phyloP scores from a whole-genome alignment of 2,888 invertebrate genomes.

The Alentia gelatinosa region DNA sequence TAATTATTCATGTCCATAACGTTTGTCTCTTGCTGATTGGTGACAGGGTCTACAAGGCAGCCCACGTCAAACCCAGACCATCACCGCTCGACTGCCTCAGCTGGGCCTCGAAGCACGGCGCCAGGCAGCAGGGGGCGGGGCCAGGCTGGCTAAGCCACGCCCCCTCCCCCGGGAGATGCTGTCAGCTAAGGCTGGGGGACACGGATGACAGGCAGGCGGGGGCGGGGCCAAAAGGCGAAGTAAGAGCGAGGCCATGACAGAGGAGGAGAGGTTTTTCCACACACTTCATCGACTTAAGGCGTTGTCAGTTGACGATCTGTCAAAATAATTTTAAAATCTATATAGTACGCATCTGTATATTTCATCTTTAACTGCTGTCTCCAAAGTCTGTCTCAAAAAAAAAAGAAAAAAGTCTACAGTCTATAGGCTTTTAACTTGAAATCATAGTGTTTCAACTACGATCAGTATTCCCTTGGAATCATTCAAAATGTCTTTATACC shows the following conservation, averaged over 20 bases:
- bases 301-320: not conserved
- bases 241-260: not conserved
- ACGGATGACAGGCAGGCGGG: slow-evolving; percentile 29
- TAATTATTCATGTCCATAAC: not conserved
- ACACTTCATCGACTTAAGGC: not conserved
- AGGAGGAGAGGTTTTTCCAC: not conserved
- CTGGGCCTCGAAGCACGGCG: slow-evolving; percentile 20
- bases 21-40: not conserved
- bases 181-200: slow-evolving; percentile 44
- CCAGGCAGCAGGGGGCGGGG: not conserved
- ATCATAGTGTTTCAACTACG: not conserved
- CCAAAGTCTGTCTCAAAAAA: not conserved
- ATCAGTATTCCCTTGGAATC: not conserved
- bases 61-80: not conserved
- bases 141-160: slow-evolving; percentile 34
- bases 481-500: not conserved
- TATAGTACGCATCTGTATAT: not conserved
- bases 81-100: slow-evolving; percentile 41
- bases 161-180: slow-evolving; percentile 53
- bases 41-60: slow-evolving; percentile 6
- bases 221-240: not conserved
- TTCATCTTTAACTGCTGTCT: not conserved
- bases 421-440: not conserved
- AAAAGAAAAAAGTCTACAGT: not conserved
- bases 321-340: not conserved